A percentile compares a stretch with the other conserved stretches of the same genome.
Evolutionary conservation across 2,797 vertebrate species (phyloP).

Genomic region (Atherinosoma microstoma): DNA sequence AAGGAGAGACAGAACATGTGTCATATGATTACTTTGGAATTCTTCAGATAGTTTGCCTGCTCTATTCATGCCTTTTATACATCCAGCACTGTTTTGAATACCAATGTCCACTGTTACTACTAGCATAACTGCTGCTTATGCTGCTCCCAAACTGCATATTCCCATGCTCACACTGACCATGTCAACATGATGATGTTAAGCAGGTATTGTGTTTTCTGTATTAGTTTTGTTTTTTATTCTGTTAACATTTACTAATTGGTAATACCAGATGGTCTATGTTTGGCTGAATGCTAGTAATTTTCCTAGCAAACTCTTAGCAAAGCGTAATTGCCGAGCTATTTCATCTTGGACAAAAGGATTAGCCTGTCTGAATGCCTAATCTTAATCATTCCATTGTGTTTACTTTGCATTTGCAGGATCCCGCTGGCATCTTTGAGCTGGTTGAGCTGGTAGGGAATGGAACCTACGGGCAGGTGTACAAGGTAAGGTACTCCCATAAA

Average conservation of each 20-base stretch:
- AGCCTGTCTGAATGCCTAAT: not conserved
- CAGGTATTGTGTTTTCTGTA: not conserved
- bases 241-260: not conserved
- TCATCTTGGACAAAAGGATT: not conserved
- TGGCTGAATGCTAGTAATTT: not conserved
- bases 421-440: constrained; percentile 94
- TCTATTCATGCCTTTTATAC: not conserved
- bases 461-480: constrained; percentile 95
- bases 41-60: not conserved
- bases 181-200: constrained; percentile 6
- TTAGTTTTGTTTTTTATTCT: not conserved
- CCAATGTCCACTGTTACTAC: not conserved
- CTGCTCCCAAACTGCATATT: constrained; percentile 3
- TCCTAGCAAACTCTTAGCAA: not conserved
- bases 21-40: not conserved
- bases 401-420: constrained; percentile 85
- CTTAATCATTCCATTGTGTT: constrained; percentile 2
- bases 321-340: not conserved
- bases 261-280: not conserved
- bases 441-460: constrained; percentile 96
- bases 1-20: not conserved
- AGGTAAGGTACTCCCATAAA: constrained; percentile 82
- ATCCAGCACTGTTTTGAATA: not conserved
- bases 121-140: not conserved
- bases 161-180: not conserved